Base-by-base conservation (phyloP, 1,140 invertebrate genomes). In the Drosophila watanabei region DNA sequence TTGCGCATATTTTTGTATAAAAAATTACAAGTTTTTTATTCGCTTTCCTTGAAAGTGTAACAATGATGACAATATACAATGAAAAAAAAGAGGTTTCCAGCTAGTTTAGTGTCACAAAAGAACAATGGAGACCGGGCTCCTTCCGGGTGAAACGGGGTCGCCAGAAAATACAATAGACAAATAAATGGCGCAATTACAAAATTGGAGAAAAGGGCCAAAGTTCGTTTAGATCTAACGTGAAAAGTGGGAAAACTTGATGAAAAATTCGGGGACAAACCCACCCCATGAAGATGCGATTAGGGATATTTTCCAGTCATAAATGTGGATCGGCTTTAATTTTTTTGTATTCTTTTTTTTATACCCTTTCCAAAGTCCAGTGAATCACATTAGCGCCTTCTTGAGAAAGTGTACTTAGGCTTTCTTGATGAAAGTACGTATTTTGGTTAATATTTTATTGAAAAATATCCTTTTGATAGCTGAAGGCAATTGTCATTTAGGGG, bases 131-230 rank as follows among this genome's bases (percentile, higher is more conserved):
- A 20, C 20, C 35, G 35, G 30, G 20, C 32, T 54, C 33, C 24
- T 69, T 35, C 33, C 49, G 39, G 63, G 68, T 71, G 63, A 69
- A 56, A 56, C 39, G 39, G 68, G 68, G 68, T 71, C 68, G 60
- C 51, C 49, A 6, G 24, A 49, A 73, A 75, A 54, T 45, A 63
- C 69, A 64, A 75, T 75, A 43, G 59, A 32, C 58, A 75, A 73
- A 62, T 61, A 75, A 75, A 76, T 73, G 75, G 45, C 75, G 75
- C 75, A 77, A 76, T 77, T 76, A 76, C 45, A 51, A 63, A 75
- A 76, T 71, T 70, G 54, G 41, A 75, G 37, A 58, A 58, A 66
- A 75, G 48, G 75, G 75, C 61, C 75, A 77, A 77, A 77, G 75
- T 75, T 77, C 75, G 72, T 59, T 65, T 52, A 49, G 58, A 75